Conservation (phyloP, 1,140 invertebrate genomes). For the Brachystomella parvula region DNA sequence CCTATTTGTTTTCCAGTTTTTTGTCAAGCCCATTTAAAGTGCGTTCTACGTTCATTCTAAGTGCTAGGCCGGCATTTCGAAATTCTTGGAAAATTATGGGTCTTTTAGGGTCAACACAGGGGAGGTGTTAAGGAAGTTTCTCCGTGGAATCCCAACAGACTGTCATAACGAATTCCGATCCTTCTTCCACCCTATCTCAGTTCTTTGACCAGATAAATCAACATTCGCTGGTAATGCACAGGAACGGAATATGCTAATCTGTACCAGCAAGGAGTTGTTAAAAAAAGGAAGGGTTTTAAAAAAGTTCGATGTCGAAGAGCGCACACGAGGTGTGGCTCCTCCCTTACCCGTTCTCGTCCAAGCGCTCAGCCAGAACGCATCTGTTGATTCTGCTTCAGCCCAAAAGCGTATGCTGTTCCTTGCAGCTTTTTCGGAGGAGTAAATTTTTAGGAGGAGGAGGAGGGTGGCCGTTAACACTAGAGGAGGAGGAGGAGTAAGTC, state of each 20-base stretch:
- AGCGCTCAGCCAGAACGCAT: conserved; percentile 77
- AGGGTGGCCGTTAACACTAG: too few relatives aligned
- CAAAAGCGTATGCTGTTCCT: conserved; percentile 58
- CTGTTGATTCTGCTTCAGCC: conserved; percentile 60
- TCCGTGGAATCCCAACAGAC: conserved; percentile 65
- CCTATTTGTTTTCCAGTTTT: too few relatives aligned
- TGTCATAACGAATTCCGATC: conserved; percentile 68
- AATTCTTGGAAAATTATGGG: too few relatives aligned
- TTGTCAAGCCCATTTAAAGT: too few relatives aligned
- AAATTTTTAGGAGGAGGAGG: too few relatives aligned
- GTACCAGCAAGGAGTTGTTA: conserved; percentile 3
- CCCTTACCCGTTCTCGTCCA: conserved; percentile 71
- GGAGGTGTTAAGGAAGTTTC: too few relatives aligned
- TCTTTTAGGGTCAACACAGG: too few relatives aligned
- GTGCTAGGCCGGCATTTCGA: too few relatives aligned
- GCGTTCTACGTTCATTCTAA: too few relatives aligned
- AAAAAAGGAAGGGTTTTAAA: too few relatives aligned
- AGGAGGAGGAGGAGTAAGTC: too few relatives aligned
- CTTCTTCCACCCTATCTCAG: conserved; percentile 75
- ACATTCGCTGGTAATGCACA: conserved; percentile 64
- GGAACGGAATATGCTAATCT: conserved; percentile 20
- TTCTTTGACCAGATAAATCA: conserved; percentile 66
- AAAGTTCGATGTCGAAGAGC: conserved; percentile 67
- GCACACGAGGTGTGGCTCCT: conserved; percentile 63
- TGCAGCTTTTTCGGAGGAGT: too few relatives aligned